Conservation (phyloP, 2,797 vertebrate genomes). For the Liasis olivaceus region DNA sequence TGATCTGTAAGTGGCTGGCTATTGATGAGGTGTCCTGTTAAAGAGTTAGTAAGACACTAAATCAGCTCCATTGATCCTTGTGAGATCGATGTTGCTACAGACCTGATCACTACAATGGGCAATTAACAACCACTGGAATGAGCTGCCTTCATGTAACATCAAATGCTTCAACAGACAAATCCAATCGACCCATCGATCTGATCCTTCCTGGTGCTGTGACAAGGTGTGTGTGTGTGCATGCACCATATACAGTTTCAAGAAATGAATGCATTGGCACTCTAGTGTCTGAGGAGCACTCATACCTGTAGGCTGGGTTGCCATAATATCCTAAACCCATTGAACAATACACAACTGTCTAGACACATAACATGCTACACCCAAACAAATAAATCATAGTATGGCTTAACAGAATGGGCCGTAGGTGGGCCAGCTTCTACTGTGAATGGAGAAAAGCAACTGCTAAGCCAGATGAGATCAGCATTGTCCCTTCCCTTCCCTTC, state of each 20-base stretch:
- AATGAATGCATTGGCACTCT: not conserved
- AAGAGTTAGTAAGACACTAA: conserved; percentile 85
- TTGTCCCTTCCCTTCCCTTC: not conserved
- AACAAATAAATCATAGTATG: not conserved
- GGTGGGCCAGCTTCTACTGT: not conserved
- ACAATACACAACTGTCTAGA: not conserved
- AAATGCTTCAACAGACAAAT: conserved; percentile 73
- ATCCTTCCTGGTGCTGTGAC: not conserved
- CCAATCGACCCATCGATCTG: conserved; percentile 68
- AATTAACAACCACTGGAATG: conserved; percentile 77
- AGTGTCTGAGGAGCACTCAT: not conserved
- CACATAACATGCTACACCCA: not conserved
- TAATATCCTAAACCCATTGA: not conserved
- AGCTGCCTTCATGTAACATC: conserved; percentile 73
- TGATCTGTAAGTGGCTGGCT: conserved; percentile 78
- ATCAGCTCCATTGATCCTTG: conserved; percentile 83
- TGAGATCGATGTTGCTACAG: conserved; percentile 81
- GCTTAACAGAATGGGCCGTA: not conserved
- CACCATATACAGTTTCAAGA: no score
- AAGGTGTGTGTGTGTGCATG: not conserved
- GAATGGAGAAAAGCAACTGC: not conserved
- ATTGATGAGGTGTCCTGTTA: conserved; percentile 83
- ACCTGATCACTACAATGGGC: conserved; percentile 73
- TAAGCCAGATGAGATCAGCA: not conserved
- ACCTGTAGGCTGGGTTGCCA: not conserved